Base-by-base conservation (phyloP, 2,113 vertebrate species). In the Plecotus auritus region DNA sequence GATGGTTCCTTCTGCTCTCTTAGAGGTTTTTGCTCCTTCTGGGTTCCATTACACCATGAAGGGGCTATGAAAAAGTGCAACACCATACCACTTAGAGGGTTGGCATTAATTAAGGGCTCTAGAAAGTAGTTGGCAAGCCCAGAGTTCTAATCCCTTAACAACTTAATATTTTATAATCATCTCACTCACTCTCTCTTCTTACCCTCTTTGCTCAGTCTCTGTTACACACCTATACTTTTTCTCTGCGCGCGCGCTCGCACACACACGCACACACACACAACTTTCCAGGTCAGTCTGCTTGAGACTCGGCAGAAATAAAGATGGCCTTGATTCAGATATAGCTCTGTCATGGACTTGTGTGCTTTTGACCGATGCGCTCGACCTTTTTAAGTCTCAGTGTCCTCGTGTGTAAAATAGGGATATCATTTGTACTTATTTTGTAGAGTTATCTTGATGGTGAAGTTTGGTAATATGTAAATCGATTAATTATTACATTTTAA, bases 61-160 rank as follows among this genome's bases (percentile, higher is more conserved):
- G n/a, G 47, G 77, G 22, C 47, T 70, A 47, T 26, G 2, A 40
- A 77, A 90, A 86, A 86, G 92, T 90, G 40, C n/a, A 91, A 49
- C 23, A 18, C 2, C 32, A 0, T 73, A 22, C 0, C 7, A 5
- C 2, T 17, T 14, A 30, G 35, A 0, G 1, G 7, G 4, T 47
- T 4, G 30, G 22, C 8, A 88, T 95, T 89, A 49, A 72, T 83
- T 87, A 78, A 95, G 35, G 26, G 40, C 47, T 35, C 5, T 51
- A 82, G 40, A 18, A n/a, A 59, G 13, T 61, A 70, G 1, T 83
- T 92, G 77, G 51, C 9, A 94, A 74, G 9, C 4, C 40, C 28
- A 78, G 42, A 2, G 4, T 82, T 94, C 40, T 59, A 87, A 28
- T 40, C 2, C 42, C 17, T 92, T 16, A 49, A 89, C 61, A 37